Evolutionary conservation across 2,888 invertebrate genomes (phyloP).

Genomic region (Horisme vitalbata): DNA sequence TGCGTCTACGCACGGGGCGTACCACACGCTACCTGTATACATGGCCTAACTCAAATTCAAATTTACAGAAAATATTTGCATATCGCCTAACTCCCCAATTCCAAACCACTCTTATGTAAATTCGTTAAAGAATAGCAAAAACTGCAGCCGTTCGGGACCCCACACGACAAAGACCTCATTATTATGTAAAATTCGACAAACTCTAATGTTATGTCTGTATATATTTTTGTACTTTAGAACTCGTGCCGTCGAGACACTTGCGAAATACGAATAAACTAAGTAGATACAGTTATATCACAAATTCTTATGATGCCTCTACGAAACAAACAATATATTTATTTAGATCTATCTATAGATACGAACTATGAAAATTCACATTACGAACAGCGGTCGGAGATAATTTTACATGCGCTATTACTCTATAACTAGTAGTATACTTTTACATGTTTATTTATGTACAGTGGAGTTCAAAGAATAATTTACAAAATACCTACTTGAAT

Average conservation of each 20-base stretch:
- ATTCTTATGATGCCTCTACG: conserved; percentile 80
- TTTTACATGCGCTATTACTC: conserved; percentile 67
- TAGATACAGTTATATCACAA: conserved; percentile 81
- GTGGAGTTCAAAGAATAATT: conserved; percentile 77
- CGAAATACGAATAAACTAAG: conserved; percentile 68
- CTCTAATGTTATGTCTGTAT: conserved; percentile 77
- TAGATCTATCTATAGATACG: conserved; percentile 65
- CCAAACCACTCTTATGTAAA: conserved; percentile 74
- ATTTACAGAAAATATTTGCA: conserved; percentile 80
- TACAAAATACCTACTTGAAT: conserved; percentile 67
- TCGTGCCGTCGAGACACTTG: conserved; percentile 53
- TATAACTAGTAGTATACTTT: conserved; percentile 79
- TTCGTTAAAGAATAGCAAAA: conserved; percentile 65
- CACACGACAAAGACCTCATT: conserved; percentile 65
- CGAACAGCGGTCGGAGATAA: conserved; percentile 64
- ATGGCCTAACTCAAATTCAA: conserved; percentile 55
- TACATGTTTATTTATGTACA: conserved; percentile 76
- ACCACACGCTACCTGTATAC: conserved; percentile 50
- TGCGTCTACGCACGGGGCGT: conserved; percentile 43
- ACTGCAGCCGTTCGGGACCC: conserved; percentile 72
- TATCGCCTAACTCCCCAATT: conserved; percentile 79
- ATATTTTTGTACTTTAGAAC: conserved; percentile 66
- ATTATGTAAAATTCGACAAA: conserved; percentile 70
- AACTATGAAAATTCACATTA: conserved; percentile 62
- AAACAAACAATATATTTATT: conserved; percentile 78